Conservation (phyloP, 1,140 invertebrate species). For the Onthophagus taurus region DNA sequence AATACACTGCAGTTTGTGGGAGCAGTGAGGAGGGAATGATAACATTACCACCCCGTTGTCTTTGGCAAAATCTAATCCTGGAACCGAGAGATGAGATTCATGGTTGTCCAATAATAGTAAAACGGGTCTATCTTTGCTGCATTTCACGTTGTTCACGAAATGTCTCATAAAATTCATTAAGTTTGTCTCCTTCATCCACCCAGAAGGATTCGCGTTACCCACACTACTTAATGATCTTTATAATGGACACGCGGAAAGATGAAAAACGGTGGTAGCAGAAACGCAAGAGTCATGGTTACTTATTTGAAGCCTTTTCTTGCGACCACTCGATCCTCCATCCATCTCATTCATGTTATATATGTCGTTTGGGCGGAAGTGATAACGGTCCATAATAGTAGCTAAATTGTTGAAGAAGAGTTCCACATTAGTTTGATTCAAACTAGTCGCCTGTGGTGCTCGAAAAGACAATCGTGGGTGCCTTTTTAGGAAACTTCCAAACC, state of each 20-base stretch:
- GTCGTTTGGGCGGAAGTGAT: no score
- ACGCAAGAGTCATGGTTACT: no score
- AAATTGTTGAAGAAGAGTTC: conserved; percentile 31
- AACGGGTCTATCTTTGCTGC: not conserved
- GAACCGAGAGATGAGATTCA: not conserved
- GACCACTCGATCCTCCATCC: no score
- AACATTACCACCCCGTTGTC: not conserved
- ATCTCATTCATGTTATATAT: no score
- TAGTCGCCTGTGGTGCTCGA: conserved; percentile 34
- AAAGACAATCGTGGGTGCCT: conserved; percentile 37
- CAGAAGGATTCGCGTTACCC: not conserved
- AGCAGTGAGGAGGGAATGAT: not conserved
- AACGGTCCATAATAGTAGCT: conserved; percentile 23
- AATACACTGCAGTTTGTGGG: not conserved
- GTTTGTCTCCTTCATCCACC: not conserved
- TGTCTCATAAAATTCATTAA: not conserved
- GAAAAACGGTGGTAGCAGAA: no score
- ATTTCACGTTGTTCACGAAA: not conserved
- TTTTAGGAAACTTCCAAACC: conserved; percentile 39
- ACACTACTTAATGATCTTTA: no score
- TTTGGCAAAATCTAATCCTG: not conserved
- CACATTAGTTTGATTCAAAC: conserved; percentile 34
- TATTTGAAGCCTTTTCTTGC: no score
- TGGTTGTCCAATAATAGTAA: not conserved
- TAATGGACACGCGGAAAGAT: no score